Conservation (phyloP, 2,888 invertebrate genomes). For the Lithophane ornitopus region DNA sequence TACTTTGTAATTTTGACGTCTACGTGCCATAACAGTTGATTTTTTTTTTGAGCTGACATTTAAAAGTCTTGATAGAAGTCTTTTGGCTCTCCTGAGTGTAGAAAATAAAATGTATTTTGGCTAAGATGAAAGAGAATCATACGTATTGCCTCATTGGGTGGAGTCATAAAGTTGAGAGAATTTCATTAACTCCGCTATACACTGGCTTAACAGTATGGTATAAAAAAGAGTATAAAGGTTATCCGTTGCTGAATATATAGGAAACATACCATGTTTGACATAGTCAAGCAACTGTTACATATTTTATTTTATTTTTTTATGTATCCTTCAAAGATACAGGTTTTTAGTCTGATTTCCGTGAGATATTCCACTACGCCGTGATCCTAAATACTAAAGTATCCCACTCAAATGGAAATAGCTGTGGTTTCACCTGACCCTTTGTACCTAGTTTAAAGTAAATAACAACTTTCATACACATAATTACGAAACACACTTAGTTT, state of each 20-base stretch:
- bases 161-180: slow-evolving; percentile 24
- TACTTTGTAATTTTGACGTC: slow-evolving; percentile 42
- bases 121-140: slow-evolving; percentile 9
- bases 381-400: slow-evolving; percentile 7
- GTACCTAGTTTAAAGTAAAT: slow-evolving; percentile 32
- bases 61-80: slow-evolving; percentile 2
- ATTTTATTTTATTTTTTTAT: not conserved
- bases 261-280: slow-evolving; percentile 4
- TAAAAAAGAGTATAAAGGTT: slow-evolving; percentile 17
- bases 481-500: slow-evolving; percentile 34
- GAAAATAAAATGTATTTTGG: slow-evolving; percentile 9
- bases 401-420: slow-evolving; percentile 38
- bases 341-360: not conserved
- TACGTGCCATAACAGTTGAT: slow-evolving; percentile 4
- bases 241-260: slow-evolving; percentile 11
- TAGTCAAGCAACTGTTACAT: not conserved
- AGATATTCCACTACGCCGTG: not conserved
- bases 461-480: slow-evolving; percentile 32
- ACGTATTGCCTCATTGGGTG: slow-evolving; percentile 5
- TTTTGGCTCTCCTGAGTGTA: slow-evolving; percentile 11
- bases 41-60: slow-evolving; percentile 39
- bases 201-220: not conserved
- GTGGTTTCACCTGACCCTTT: slow-evolving; percentile 20
- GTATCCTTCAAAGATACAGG: not conserved
- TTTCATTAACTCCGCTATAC: slow-evolving; percentile 26